These are phyloP conservation scores for Bursaphelenchus mucronatus DNA, from an alignment of 1,140 invertebrate species.

Conservation along the genomic window DNA sequence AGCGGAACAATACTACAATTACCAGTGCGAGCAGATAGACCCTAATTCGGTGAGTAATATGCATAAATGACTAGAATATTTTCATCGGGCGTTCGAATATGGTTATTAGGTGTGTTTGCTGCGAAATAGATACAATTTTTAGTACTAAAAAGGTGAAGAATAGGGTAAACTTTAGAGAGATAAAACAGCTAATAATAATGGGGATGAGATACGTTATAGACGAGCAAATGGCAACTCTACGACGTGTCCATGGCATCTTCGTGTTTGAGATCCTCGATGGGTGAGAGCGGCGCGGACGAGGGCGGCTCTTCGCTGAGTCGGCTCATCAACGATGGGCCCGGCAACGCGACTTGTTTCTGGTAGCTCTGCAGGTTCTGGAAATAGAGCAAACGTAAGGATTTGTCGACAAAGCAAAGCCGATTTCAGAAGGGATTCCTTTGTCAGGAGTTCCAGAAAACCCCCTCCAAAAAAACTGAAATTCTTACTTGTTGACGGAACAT, in stretches of 20 bases:
- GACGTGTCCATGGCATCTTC: constrained; percentile 42
- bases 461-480: background rate
- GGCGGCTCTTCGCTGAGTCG: constrained; percentile 6
- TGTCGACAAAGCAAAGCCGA: no score
- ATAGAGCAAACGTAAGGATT: background rate
- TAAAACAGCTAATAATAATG: background rate
- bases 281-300: constrained; percentile 30
- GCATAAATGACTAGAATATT: no score
- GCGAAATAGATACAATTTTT: no score
- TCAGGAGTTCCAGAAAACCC: no score
- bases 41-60: no score
- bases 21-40: no score
- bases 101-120: no score
- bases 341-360: constrained; percentile 4
- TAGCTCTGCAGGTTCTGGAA: constrained; percentile 3
- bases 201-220: background rate
- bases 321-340: constrained; percentile 16
- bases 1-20: no score
- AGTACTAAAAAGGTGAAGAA: no score
- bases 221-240: constrained; percentile 15
- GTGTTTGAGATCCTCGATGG: constrained; percentile 37
- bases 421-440: no score
- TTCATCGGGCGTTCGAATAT: no score
- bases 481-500: constrained; percentile 37
- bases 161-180: no score